Percentiles rank a stretch among this genome's conserved stretches.
Evolutionary conservation across 2,113 vertebrate genomes (phyloP).

Genomic region (Ariopsis seemanni): DNA sequence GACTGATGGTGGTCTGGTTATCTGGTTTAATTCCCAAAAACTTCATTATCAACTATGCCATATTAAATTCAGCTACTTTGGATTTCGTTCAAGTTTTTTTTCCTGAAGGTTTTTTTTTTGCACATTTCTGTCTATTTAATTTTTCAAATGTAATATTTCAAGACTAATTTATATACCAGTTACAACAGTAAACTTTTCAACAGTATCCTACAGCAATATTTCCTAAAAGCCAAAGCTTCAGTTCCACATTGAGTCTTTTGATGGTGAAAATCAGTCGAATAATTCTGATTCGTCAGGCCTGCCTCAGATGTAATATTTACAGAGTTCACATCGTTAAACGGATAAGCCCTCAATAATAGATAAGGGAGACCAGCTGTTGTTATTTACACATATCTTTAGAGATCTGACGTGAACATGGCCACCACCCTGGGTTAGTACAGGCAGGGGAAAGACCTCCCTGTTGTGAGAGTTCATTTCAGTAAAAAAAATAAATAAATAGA

Average conservation of each 20-base stretch:
- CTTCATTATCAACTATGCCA: background rate
- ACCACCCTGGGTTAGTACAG: constrained; percentile 43
- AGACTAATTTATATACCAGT: background rate
- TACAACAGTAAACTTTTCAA: too few species aligned
- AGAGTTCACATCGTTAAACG: constrained; percentile 64
- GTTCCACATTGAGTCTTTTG: constrained; percentile 54
- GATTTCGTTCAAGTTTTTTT: background rate
- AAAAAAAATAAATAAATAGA: background rate
- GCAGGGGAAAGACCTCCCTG: constrained; percentile 42
- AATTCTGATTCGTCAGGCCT: constrained; percentile 68
- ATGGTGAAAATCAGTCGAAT: constrained; percentile 63
- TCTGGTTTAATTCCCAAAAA: background rate
- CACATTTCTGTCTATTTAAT: background rate
- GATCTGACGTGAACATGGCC: constrained; percentile 52
- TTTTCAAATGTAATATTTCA: background rate
- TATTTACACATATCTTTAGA: constrained; percentile 66
- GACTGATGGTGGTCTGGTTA: background rate
- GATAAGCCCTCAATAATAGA: constrained; percentile 73
- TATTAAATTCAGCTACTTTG: background rate
- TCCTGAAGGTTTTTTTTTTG: background rate
- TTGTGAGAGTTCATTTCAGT: constrained; percentile 22
- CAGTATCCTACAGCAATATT: background rate
- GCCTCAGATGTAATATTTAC: constrained; percentile 77
- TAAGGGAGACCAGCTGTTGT: constrained; percentile 77
- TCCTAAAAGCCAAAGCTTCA: constrained; percentile 38